phyloP scores from a whole-genome alignment of 2,797 vertebrate genomes.

The Fistularia tabacaria region DNA sequence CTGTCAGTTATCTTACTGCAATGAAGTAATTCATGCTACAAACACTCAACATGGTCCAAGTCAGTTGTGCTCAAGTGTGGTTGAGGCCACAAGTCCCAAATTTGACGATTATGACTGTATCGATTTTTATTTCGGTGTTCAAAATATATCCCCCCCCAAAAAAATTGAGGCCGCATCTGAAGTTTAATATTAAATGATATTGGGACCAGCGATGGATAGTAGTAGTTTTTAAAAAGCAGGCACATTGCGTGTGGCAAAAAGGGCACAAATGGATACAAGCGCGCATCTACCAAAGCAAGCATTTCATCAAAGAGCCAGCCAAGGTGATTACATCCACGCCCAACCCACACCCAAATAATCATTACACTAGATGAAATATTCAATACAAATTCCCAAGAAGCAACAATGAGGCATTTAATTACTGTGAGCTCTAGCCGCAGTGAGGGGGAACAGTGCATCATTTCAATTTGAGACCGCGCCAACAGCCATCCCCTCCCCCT shows the following conservation, averaged over 20 bases:
- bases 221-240: constrained; percentile 19
- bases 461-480: constrained; percentile 73
- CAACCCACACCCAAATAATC: constrained; percentile 77
- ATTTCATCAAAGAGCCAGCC: constrained; percentile 70
- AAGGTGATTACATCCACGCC: constrained; percentile 71
- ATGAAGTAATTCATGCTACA: too few relatives aligned
- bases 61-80: too few relatives aligned
- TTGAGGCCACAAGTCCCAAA: too few relatives aligned
- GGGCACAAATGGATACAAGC: constrained; percentile 40
- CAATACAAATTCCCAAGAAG: constrained; percentile 76
- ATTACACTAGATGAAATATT: constrained; percentile 74
- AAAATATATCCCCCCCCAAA: background rate
- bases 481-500: constrained; percentile 42
- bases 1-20: too few relatives aligned
- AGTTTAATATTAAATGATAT: constrained; percentile 13
- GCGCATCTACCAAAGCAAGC: constrained; percentile 48
- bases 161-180: constrained; percentile 2
- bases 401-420: constrained; percentile 80
- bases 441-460: constrained; percentile 72
- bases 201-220: constrained; percentile 6
- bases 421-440: constrained; percentile 66
- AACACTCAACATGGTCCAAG: too few relatives aligned
- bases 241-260: constrained; percentile 36
- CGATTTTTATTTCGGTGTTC: background rate
- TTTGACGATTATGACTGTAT: too few relatives aligned